phyloP scores from a whole-genome alignment of 2,888 invertebrate genomes.

The Eledona agricola region DNA sequence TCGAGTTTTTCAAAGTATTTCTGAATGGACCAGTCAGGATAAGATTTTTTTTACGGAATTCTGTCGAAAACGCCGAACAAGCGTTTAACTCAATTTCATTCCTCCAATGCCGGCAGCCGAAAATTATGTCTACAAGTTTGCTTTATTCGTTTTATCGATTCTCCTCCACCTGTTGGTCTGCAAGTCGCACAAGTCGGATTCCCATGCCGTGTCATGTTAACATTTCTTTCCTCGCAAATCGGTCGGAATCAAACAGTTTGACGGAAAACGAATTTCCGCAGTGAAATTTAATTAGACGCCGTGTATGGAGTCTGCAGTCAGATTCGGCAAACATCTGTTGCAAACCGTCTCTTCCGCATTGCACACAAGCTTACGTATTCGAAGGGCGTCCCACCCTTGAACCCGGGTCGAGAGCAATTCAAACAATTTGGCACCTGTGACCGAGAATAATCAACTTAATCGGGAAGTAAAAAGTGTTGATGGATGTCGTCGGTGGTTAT shows the following conservation, averaged over 20 bases:
- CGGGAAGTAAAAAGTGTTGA: constrained; percentile 25
- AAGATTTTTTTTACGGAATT: no score
- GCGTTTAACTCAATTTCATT: no score
- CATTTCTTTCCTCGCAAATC: constrained; percentile 4
- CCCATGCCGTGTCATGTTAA: constrained; percentile 1
- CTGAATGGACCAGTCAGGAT: no score
- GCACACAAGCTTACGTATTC: constrained; percentile 29
- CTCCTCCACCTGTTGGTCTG: constrained; percentile 4
- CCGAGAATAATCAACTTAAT: constrained; percentile 25
- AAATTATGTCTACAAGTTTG: background rate
- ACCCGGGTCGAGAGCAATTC: constrained; percentile 9
- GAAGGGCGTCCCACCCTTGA: constrained; percentile 3
- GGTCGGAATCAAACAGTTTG: background rate
- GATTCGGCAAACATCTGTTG: constrained; percentile 30
- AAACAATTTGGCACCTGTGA: constrained; percentile 23
- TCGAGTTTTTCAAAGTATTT: no score
- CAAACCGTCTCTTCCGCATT: constrained; percentile 25
- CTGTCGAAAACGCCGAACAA: no score
- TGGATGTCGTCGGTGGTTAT: constrained; percentile 24
- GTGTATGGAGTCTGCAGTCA: constrained; percentile 23
- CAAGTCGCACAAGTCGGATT: background rate
- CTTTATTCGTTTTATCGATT: constrained; percentile 1
- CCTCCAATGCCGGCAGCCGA: no score
- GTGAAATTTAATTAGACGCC: constrained; percentile 27
- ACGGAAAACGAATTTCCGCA: no score